A percentile compares a stretch with the other conserved stretches of the same genome.
These are phyloP conservation scores for Zingel zingel DNA, from an alignment of 2,113 vertebrate species.

Conservation along the genomic window DNA sequence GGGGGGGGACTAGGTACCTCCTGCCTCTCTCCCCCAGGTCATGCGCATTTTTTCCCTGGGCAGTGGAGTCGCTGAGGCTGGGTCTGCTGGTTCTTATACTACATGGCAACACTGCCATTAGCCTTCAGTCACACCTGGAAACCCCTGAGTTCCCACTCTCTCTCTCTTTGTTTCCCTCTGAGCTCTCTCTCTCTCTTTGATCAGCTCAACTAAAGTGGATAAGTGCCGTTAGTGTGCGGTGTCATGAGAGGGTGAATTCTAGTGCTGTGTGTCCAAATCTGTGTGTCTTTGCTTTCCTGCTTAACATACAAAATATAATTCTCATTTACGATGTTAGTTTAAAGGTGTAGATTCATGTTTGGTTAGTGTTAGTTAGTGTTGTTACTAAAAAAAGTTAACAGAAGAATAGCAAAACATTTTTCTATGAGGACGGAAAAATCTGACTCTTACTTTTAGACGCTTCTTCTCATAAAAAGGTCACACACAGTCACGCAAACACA, in stretches of 20 bases:
- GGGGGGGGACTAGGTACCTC: conserved; percentile 19
- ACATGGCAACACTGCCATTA: conserved; percentile 65
- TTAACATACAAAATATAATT: neutral
- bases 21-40: conserved; percentile 67
- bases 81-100: conserved; percentile 46
- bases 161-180: conserved; percentile 49
- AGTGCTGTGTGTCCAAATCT: neutral
- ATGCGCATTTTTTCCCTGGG: conserved; percentile 79
- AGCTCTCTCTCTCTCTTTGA: conserved; percentile 55
- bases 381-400: neutral
- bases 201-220: conserved; percentile 34
- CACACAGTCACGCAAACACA: conserved; percentile 22
- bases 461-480: conserved; percentile 43
- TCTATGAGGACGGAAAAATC: neutral
- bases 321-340: neutral
- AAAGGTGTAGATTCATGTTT: neutral
- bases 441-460: neutral
- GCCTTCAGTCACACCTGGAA: conserved; percentile 72
- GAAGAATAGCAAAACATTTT: neutral
- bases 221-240: neutral
- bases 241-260: neutral
- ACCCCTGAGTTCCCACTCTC: conserved; percentile 40
- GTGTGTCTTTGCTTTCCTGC: neutral
- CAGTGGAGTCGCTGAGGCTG: conserved; percentile 78
- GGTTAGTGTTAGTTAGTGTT: neutral